Evolutionary conservation across 2,113 vertebrate species (phyloP), one percentile per base, ranked within the genome.

Genomic region (Machaerirhynchus nigripectus): DNA sequence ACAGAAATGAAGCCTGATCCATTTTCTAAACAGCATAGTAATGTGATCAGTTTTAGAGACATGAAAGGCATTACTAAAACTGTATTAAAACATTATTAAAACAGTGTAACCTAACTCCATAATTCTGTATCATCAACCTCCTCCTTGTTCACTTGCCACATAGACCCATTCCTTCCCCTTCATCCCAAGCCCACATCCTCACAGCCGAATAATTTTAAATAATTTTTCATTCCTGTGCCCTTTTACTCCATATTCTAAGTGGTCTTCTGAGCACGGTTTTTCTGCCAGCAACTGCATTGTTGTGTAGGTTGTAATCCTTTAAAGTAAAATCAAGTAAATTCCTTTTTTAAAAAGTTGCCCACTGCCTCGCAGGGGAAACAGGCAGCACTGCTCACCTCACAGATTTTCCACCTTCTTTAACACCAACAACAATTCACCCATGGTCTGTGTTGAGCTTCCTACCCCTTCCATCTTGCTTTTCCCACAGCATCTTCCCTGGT

Each of bases 81-180:
- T 13, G 18, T 8, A 67, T 81, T 47, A 70, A 52, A 79, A n/a
- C 3, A 39, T 16, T 33, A 61, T 21, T 42, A 53, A 20, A 89
- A 49, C 11, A 28, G 18, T 11, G 10, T 46, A 83, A 83, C 31
- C 7, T 47, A 35, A 75, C 33, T 83, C 35, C 6, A 9, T 15
- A 63, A 27, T 35, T 59, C 16, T 0, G 0, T 8, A 40, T 17
- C 28, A 56, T 7, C 33, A 15, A 46, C 20, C 3, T 37, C 46
- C 11, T 47, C 3, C 23, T 47, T 33, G 18, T 60, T 79, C 64
- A 52, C 31, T 46, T 86, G 37, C 33, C 27, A 73, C 4, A 30
- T 27, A 39, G 0, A 9, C 5, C 7, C 16, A 28, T 53, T 65
- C 7, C 15, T 63, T 46, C 42, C 21, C 17, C 24, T 64, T 23